Percentiles rank a stretch among this genome's conserved stretches.
phyloP scores from a whole-genome alignment of 2,797 vertebrate species.

The Poecilia wingei region DNA sequence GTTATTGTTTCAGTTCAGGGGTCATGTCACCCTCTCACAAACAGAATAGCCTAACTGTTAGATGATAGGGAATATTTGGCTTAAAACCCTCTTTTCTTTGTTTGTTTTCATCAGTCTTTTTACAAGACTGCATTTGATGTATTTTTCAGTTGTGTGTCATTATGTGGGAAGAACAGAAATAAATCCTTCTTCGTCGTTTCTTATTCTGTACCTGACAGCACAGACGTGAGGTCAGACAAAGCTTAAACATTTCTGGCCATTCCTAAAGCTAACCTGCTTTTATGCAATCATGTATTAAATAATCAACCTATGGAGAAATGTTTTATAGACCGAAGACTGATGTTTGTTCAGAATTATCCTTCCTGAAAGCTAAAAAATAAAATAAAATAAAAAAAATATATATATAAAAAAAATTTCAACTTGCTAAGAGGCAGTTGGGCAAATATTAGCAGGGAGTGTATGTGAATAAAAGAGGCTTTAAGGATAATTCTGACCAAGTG shows the following conservation, averaged over 20 bases:
- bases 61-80: not conserved
- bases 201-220: not conserved
- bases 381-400: too few relatives aligned
- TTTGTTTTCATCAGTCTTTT: not conserved
- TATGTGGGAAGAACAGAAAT: not conserved
- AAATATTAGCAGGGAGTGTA: too few relatives aligned
- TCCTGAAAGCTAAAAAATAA: too few relatives aligned
- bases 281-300: not conserved
- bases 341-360: not conserved
- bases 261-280: not conserved
- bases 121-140: not conserved
- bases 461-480: too few relatives aligned
- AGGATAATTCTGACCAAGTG: too few relatives aligned
- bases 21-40: not conserved
- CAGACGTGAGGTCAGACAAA: not conserved
- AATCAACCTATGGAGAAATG: not conserved
- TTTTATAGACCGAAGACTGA: not conserved
- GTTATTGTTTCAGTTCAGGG: not conserved
- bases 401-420: too few relatives aligned
- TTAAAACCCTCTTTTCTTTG: not conserved
- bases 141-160: not conserved
- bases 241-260: not conserved
- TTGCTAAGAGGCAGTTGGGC: too few relatives aligned
- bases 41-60: not conserved
- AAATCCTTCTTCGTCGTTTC: not conserved